Base-by-base conservation (phyloP, 1,140 invertebrate genomes). In the Brachystomella parvula region DNA sequence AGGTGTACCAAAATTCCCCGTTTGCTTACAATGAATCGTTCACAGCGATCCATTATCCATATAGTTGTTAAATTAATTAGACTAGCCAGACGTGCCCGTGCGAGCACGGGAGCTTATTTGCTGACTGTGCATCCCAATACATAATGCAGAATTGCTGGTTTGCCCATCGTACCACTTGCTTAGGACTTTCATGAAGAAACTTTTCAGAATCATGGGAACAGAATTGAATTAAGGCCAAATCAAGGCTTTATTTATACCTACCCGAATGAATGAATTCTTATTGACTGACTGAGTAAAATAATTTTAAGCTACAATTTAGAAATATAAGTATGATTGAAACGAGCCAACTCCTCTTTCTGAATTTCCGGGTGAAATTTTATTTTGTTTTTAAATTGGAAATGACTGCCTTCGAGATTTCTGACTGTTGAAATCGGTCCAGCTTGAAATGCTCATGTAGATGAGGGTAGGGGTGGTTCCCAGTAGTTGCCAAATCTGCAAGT, bases 61-160 rank as follows among this genome's bases (percentile, higher is more conserved):
- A n/a, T n/a, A n/a, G n/a, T n/a, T n/a, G n/a, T n/a, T n/a, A n/a
- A n/a, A n/a, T n/a, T n/a, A n/a, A n/a, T n/a, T n/a, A n/a, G n/a
- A n/a, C n/a, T n/a, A n/a, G n/a, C n/a, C n/a, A n/a, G n/a, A n/a
- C n/a, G n/a, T n/a, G n/a, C n/a, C n/a, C n/a, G n/a, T n/a, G n/a
- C n/a, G n/a, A n/a, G n/a, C n/a, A n/a, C n/a, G n/a, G n/a, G n/a
- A n/a, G n/a, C n/a, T n/a, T n/a, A n/a, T n/a, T n/a, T n/a, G n/a
- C n/a, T n/a, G n/a, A 81, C 69, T 81, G 80, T 69, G 75, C 75
- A 33, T 79, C 80, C 59, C 74, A 74, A 19, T 81, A 81, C 74
- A 79, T 81, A 67, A 70, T 77, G 58, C 76, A 75, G 47, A 81
- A 81, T 70, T 81, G 80, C 63, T 81, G 80, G 72, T 71, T 74